Base-by-base conservation (phyloP, 2,888 invertebrate species). In the Oxycera nigricornis region DNA sequence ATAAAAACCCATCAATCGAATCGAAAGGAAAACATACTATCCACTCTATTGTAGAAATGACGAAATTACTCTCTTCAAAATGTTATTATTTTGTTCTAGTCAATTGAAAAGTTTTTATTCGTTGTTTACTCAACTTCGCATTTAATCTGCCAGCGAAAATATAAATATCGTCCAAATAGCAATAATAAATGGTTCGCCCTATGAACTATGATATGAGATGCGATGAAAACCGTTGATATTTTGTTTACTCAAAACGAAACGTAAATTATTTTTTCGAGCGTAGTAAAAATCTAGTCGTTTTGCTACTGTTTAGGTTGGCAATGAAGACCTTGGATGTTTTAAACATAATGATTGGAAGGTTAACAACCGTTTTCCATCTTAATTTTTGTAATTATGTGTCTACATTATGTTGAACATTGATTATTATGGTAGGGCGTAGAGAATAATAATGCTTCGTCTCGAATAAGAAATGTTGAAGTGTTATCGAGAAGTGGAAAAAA, bases 21-120 rank as follows among this genome's bases (percentile, higher is more conserved):
- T n/a, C n/a, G n/a, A n/a, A n/a, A n/a, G n/a, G n/a, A n/a, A n/a
- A n/a, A n/a, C n/a, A n/a, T n/a, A n/a, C n/a, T n/a, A n/a, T n/a
- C n/a, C 14, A 46, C 11, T 46, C 46, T 46, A 46, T 14, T 46
- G 17, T 46, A 11, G 17, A 46, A n/a, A 17, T 46, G 11, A 46
- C 17, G 46, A 17, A 46, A 46, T n/a, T 46, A 46, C 17, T 46
- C 14, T 14, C 6, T 62, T 24, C 4, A 59, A n/a, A 28, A 28
- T 59, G 20, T 62, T 62, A 62, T 62, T 62, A 39, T 62, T 62
- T 35, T 62, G 62, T 62, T 62, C 39, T 24, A 39, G 62, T 62
- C n/a, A 31, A 62, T 31, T 62, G 39, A 31, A 22, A 26, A 9
- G 31, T 62, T 62, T 62, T 62, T 62, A 22, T 62, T 62, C 2